Evolutionary conservation across 1,140 invertebrate genomes (phyloP), one percentile per base, ranked within the genome.

Genomic region (Triops longicaudatus): DNA sequence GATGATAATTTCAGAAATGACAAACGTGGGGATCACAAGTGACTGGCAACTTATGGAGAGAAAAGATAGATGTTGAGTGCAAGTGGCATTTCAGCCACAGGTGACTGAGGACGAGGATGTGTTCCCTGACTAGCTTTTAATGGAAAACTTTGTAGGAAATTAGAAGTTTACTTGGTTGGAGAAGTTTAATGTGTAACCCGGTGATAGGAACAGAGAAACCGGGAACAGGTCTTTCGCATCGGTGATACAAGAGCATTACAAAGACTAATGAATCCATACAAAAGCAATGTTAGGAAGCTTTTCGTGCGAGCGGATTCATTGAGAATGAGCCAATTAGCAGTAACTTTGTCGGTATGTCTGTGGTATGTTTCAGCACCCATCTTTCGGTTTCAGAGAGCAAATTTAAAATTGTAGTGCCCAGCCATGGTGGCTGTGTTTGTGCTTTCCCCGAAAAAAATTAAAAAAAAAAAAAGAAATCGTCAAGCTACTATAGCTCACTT

Each of bases 231-330:
- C n/a, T 63, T 63, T 14, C 50, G 50, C 17, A 63, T 14, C 50
- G 50, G 17, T 63, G 50, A 63, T 22, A 63, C 50, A n/a, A 22
- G 50, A 63, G 10, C 50, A 63, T 63, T 14, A 14, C 50, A 63
- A 63, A 17, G 50, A 63, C 50, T 63, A 63, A 63, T 63, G 50
- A 63, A 63, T 63, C 50, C 50, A 6, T 63, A n/a, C 50, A 63
- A 63, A 17, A 63, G 50, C 10, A 6, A 9, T 22, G 50, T 22
- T 63, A 12, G 50, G 50, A 63, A 63, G 50, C n/a, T 22, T 63
- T 63, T 22, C 50, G 2, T 63, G n/a, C 14, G 22, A 63, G 50
- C n/a, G 10, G 17, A 63, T 63, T 17, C 50, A 63, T 63, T 63
- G 50, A 2, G 50, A 63, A 63, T 63, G 50, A 63, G 17, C 50